Conservation (phyloP, 2,797 vertebrate species). For the Falco biarmicus region DNA sequence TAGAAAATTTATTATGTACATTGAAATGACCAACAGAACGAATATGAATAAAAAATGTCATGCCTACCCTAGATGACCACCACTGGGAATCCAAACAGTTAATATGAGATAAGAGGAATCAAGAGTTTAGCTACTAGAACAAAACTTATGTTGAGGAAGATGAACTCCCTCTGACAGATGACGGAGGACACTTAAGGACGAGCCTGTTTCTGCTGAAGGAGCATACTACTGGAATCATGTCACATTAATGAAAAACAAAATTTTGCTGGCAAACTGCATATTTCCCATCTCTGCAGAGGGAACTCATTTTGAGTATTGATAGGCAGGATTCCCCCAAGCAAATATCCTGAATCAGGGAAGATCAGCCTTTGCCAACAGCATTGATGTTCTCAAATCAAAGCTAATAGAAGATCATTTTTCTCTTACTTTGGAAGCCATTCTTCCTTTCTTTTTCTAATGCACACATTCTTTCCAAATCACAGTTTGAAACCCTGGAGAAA, state of each 20-base stretch:
- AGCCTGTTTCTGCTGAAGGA: background rate
- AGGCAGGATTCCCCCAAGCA: background rate
- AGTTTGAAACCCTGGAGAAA: background rate
- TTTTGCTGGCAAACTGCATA: background rate
- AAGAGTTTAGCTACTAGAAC: background rate
- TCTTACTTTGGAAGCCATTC: background rate
- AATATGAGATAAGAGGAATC: background rate
- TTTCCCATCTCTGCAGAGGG: background rate
- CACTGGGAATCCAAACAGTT: background rate
- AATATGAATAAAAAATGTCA: background rate
- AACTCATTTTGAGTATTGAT: background rate
- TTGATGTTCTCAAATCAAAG: background rate
- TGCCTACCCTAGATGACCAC: fast-evolving
- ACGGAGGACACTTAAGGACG: background rate
- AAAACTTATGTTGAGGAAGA: background rate
- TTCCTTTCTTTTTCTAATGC: background rate
- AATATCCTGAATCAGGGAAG: background rate
- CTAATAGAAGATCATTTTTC: background rate
- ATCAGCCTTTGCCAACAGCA: background rate
- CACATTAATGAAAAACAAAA: background rate
- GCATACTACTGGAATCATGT: background rate
- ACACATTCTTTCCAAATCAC: background rate
- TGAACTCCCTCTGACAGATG: background rate
- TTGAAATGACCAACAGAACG: background rate
- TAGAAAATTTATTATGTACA: background rate